Base-by-base conservation (phyloP, 2,113 vertebrate species). In the Pygoscelis adeliae region DNA sequence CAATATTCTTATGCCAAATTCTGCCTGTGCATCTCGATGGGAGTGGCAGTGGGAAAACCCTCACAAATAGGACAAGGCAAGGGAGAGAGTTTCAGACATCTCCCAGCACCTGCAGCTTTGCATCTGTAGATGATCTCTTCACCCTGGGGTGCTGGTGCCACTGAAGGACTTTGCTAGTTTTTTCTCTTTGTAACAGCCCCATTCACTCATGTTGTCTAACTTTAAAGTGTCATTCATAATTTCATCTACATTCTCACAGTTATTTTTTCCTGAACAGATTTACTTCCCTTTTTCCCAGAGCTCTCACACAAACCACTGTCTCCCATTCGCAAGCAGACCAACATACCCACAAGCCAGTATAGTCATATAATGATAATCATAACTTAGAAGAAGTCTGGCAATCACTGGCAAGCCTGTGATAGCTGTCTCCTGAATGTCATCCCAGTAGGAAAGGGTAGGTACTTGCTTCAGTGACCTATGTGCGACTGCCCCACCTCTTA, bases 21-120 rank as follows among this genome's bases (percentile, higher is more conserved):
- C 65, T 62, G 2, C 36, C 20, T n/a, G 11, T 13, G 46, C 12
- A 40, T 19, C 32, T 61, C 0, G 0, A 1, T 17, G 6, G 38
- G 23, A 59, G n/a, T 4, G 25, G 8, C 26, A 53, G 9, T 46
- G 21, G n/a, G 38, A 36, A 84, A 74, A 47, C 9, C 8, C 9
- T 70, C 26, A 65, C 30, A 67, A 53, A 53, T 2, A 21, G 44
- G 18, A 47, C 26, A 71, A 47, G 30, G 63, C n/a, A 49, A 73
- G 21, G 18, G 23, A 88, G 13, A 52, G 13, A 55, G 22, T 2
- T 58, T 18, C 26, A 83, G 22, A 38, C n/a, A 74, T 7, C 8
- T 58, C 34, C 16, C 53, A 55, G 40, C 11, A 61, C 18, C 11
- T 53, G 27, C 69, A 49, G 7, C 13, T 73, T 58, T 53, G 25